A percentile compares a stretch with the other conserved stretches of the same genome.
Conservation (phyloP, 2,113 vertebrate species). For the Cnemophilus loriae region DNA sequence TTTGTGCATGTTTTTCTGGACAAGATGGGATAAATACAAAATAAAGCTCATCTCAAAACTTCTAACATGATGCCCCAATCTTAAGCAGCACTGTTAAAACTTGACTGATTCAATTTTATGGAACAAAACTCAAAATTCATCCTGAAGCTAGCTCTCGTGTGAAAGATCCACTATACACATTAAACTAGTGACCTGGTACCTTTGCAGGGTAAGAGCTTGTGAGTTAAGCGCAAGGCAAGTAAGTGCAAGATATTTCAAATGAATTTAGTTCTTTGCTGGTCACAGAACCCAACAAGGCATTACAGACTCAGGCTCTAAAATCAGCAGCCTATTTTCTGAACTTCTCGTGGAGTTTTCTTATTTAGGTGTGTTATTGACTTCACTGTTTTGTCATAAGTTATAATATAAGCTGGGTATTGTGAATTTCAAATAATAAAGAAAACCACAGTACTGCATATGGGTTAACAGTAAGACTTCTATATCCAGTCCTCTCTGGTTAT, state of each 20-base stretch:
- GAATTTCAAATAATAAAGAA: not conserved
- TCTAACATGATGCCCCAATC: not conserved
- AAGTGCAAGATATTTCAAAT: not conserved
- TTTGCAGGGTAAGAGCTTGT: not conserved
- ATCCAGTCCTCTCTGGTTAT: not conserved
- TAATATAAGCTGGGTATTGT: not conserved
- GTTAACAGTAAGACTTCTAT: not conserved
- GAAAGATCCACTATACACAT: not conserved
- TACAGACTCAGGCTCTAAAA: not conserved
- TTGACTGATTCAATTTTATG: not conserved
- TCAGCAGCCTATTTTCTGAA: not conserved
- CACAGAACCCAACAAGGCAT: not conserved
- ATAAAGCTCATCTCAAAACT: not conserved
- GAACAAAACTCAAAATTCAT: not conserved
- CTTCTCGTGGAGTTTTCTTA: not conserved
- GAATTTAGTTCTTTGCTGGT: not conserved
- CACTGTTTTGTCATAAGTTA: not conserved
- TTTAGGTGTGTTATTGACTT: not conserved
- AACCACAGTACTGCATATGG: not conserved
- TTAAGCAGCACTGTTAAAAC: not conserved
- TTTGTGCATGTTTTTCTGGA: not conserved
- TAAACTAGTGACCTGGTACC: not conserved
- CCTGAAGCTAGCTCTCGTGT: not conserved
- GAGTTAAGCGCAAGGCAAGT: not conserved
- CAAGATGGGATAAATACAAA: not conserved